A percentile compares a stretch with the other conserved stretches of the same genome.
phyloP scores from a whole-genome alignment of 2,797 vertebrate genomes.

The Ibycter americanus region DNA sequence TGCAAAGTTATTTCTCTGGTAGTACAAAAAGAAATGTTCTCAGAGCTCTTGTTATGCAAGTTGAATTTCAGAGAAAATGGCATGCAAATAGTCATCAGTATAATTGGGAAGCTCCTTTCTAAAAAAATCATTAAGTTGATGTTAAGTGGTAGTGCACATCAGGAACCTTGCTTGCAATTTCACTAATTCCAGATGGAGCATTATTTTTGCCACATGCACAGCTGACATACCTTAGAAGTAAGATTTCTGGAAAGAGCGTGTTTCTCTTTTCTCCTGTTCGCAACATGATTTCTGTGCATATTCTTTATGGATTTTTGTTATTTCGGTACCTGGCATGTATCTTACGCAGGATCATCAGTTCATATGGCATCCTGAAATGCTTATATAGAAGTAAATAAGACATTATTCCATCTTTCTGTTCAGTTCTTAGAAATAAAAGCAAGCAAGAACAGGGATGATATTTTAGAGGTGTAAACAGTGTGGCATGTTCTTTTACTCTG shows the following conservation, averaged over 20 bases:
- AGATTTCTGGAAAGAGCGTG: background rate
- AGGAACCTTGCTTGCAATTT: background rate
- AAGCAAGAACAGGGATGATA: background rate
- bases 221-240: too few relatives aligned
- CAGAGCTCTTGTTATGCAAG: background rate
- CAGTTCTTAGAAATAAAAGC: background rate
- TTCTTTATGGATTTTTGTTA: background rate
- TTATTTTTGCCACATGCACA: background rate
- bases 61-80: background rate
- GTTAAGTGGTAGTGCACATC: background rate
- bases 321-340: accelerated
- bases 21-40: background rate
- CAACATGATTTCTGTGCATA: background rate
- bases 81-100: background rate
- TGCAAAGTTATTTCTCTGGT: background rate
- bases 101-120: background rate
- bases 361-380: background rate
- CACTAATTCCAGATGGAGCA: background rate
- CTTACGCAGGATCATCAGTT: background rate
- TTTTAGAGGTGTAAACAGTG: too few relatives aligned
- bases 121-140: background rate
- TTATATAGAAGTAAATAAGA: background rate
- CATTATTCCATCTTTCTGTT: background rate
- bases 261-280: background rate
- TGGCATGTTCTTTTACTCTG: background rate